Percentiles rank a stretch among this genome's conserved stretches.
Conservation (phyloP, 2,797 vertebrate species). For the Tympanoctomys barrerae region DNA sequence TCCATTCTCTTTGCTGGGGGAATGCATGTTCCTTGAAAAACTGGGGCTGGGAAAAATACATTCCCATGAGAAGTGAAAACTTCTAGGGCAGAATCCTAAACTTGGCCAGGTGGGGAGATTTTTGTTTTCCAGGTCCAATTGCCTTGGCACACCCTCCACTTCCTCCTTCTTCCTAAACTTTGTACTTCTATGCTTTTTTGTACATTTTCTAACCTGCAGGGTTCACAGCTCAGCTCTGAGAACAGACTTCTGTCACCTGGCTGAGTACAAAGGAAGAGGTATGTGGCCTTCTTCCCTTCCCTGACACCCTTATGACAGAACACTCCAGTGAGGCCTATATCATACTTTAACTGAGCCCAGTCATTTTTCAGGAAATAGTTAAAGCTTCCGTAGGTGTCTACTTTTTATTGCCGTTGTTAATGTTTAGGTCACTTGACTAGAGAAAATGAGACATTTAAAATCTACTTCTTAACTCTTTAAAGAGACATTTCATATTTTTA, state of each 20-base stretch:
- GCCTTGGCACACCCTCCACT: neutral
- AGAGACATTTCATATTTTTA: neutral
- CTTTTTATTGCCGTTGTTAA: neutral
- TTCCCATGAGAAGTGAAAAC: neutral
- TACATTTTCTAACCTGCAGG: neutral
- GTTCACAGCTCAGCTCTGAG: neutral
- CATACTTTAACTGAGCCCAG: conserved; percentile 23
- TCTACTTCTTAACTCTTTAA: conserved; percentile 24
- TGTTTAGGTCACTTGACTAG: conserved; percentile 10
- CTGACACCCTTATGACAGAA: neutral
- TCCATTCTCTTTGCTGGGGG: neutral
- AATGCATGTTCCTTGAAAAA: neutral
- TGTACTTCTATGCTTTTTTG: neutral
- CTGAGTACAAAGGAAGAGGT: neutral
- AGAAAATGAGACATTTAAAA: conserved; percentile 50
- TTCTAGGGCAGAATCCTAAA: neutral
- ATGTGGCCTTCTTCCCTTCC: conserved; percentile 28
- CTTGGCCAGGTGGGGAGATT: neutral
- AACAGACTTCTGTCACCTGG: neutral
- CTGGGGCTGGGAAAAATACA: neutral
- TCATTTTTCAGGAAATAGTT: neutral
- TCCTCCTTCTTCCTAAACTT: neutral
- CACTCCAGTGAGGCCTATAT: neutral
- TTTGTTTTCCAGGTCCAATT: neutral
- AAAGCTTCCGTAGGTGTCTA: neutral